Percentiles rank a stretch among this genome's conserved stretches.
These are phyloP conservation scores for Schlechtendalia chinensis DNA, from an alignment of 1,140 invertebrate species.

Conservation along the genomic window DNA sequence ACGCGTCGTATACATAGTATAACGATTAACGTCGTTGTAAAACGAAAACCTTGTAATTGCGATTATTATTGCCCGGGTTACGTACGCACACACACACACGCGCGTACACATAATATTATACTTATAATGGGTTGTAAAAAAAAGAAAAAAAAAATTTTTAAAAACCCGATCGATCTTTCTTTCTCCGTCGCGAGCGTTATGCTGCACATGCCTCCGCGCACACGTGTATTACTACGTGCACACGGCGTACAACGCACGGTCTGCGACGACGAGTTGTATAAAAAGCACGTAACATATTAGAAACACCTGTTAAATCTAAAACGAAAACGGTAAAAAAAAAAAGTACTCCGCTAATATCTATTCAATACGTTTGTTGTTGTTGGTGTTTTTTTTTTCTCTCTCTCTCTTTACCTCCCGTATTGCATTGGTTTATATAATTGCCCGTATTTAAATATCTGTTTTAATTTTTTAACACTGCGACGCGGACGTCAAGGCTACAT, in stretches of 20 bases:
- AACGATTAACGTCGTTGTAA: background rate
- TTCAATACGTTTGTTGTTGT: slow-evolving; percentile 9
- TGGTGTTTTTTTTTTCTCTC: background rate
- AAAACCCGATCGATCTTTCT: too few species aligned
- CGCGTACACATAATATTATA: background rate
- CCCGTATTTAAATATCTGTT: slow-evolving; percentile 33
- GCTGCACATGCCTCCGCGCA: too few species aligned
- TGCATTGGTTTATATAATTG: slow-evolving; percentile 41
- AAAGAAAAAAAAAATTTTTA: too few species aligned
- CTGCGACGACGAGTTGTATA: too few species aligned
- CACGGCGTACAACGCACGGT: background rate
- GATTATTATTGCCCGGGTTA: background rate
- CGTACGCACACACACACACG: background rate
- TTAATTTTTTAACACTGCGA: background rate
- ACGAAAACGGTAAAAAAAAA: background rate
- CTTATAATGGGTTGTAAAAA: background rate
- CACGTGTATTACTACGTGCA: too few species aligned
- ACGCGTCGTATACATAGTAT: background rate
- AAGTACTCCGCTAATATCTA: slow-evolving; percentile 21
- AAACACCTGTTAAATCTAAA: slow-evolving; percentile 42
- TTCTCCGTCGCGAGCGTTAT: too few species aligned
- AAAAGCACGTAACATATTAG: background rate
- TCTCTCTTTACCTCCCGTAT: background rate
- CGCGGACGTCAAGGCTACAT: background rate
- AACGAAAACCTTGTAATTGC: slow-evolving; percentile 25